Conservation (phyloP, 2,113 vertebrate genomes). For the Sprattus sprattus region DNA sequence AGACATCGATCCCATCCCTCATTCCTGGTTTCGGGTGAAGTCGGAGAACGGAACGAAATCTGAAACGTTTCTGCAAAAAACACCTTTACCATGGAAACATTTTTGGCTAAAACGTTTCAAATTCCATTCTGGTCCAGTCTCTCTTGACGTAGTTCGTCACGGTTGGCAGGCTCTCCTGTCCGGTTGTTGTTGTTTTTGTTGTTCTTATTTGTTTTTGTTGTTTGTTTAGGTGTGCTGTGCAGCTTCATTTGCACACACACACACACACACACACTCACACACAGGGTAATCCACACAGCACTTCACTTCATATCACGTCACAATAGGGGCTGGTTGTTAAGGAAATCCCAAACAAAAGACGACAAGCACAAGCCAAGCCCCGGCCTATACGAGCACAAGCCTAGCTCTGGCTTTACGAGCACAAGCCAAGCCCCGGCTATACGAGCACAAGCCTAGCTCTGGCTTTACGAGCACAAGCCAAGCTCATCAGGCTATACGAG, state of each 20-base stretch:
- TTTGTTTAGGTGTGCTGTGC: conserved; percentile 4
- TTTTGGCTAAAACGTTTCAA: conserved; percentile 87
- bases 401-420: background rate
- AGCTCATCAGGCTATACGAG: background rate
- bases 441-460: too few species aligned
- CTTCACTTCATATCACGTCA: background rate
- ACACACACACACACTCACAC: background rate
- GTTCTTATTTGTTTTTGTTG: background rate
- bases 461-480: background rate
- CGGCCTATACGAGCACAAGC: background rate
- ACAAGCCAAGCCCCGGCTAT: too few species aligned
- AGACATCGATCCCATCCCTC: conserved; percentile 24
- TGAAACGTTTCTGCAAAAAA: conserved; percentile 87
- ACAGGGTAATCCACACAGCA: background rate
- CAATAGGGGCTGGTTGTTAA: background rate
- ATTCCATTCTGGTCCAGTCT: conserved; percentile 75
- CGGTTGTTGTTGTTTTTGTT: background rate
- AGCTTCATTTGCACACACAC: background rate
- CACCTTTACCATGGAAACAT: conserved; percentile 79
- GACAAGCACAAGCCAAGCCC: background rate
- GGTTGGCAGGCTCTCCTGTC: background rate
- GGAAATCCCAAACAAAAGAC: background rate
- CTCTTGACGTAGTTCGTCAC: conserved; percentile 1
- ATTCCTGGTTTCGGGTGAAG: conserved; percentile 45
- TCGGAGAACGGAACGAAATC: conserved; percentile 76